phyloP scores from a whole-genome alignment of 2,113 vertebrate genomes.

The Pelmatolapia mariae region DNA sequence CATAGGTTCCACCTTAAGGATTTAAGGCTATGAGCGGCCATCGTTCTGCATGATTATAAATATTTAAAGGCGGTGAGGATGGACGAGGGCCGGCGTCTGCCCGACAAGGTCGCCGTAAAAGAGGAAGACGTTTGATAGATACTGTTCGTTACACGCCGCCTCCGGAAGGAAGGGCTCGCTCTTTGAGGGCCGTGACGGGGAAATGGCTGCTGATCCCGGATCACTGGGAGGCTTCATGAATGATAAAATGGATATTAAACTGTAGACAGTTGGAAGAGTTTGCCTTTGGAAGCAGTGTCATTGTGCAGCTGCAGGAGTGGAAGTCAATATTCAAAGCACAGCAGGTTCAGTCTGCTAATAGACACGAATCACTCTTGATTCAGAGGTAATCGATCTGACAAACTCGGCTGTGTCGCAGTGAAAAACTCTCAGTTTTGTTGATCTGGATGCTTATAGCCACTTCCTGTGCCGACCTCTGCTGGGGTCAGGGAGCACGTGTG shows the following conservation, averaged over 20 bases:
- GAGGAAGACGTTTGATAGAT: neutral
- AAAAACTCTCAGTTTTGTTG: neutral
- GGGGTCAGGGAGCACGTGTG: neutral
- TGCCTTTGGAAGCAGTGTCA: neutral
- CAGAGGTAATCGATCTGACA: neutral
- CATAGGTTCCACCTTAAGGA: neutral
- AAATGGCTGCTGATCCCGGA: neutral
- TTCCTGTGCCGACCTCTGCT: neutral
- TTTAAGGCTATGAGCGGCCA: neutral
- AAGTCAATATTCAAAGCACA: neutral
- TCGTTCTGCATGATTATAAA: neutral
- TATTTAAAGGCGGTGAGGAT: neutral
- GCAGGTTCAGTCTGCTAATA: neutral
- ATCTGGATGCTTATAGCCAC: rapidly evolving
- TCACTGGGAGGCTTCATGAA: neutral
- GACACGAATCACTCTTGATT: neutral
- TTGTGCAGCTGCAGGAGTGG: neutral
- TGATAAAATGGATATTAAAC: neutral
- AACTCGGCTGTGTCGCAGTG: neutral
- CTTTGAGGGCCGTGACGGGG: neutral
- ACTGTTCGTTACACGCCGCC: neutral
- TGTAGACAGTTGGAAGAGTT: neutral
- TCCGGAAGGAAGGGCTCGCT: neutral
- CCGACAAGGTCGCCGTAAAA: neutral
- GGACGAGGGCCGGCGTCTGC: neutral